Evolutionary conservation across 2,797 vertebrate genomes (phyloP), one percentile per base, ranked within the genome.

Genomic region (Anas flavirostris): DNA sequence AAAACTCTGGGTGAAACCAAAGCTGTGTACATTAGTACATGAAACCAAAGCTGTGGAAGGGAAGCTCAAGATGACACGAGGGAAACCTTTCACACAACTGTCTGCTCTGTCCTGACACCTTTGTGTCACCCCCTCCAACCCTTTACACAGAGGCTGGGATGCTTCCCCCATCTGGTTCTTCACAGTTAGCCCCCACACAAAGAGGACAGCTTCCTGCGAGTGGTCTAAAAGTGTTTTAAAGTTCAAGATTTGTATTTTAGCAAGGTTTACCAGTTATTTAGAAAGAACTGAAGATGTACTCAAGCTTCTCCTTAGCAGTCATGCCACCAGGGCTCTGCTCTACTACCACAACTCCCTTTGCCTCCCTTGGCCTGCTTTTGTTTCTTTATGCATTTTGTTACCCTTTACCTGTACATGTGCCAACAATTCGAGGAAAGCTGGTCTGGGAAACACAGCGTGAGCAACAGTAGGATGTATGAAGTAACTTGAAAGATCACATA

Each of bases 101-200:
- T 7, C 46, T 46, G 31, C 33, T 43, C 15, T 41, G 46, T 33
- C 39, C 39, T 17, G 16, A 23, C 21, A 3, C 18, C 21, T 7
- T 1, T 12, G 26, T 15, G 5, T 1, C 33, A 21, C 16, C 33
- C 33, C 25, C 22, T 13, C 5, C 26, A 31, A 31, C 26, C 55
- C 25, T 13, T 29, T 41, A 25, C n/a, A 5, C 15, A 10, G 33
- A 2, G 31, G 41, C 39, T 7, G 43, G 23, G 31, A 55, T 31
- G 44, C 10, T 26, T 80, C 68, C 22, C 16, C n/a, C 7, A 0
- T 26, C 41, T 8, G 15, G 28, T 52, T 28, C 55, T n/a, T 43
- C 41, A 28, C 29, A 14, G 6, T 6, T 6, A 9, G 26, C 7
- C 12, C 16, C 35, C 21, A 8, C 1, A 2, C 55, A n/a, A 26